Conservation (phyloP, 2,113 vertebrate genomes). For the Excalfactoria chinensis region DNA sequence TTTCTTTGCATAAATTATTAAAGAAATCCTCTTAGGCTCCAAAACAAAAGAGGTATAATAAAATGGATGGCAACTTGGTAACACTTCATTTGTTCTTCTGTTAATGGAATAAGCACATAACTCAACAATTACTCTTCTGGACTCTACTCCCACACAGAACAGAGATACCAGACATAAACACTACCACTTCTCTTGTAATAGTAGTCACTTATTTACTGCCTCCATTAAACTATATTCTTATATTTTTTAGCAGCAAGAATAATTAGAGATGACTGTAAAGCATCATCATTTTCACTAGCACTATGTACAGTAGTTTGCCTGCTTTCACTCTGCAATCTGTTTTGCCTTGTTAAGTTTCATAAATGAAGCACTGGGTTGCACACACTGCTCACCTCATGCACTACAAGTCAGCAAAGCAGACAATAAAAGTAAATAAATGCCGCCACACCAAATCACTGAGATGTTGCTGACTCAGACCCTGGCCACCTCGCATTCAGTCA, state of each 20-base stretch:
- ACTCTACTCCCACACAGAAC: neutral
- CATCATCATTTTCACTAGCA: neutral
- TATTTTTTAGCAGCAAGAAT: neutral
- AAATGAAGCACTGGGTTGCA: neutral
- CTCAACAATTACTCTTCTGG: neutral
- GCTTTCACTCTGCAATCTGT: neutral
- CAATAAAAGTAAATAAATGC: neutral
- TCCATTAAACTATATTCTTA: neutral
- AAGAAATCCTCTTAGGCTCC: neutral
- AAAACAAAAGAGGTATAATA: neutral
- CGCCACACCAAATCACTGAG: neutral
- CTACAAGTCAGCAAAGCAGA: neutral
- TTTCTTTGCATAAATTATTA: neutral
- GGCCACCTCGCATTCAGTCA: neutral
- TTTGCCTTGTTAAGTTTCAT: neutral
- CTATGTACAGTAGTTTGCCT: neutral
- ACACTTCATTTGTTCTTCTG: neutral
- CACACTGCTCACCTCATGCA: fast-evolving
- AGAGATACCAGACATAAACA: neutral
- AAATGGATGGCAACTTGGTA: neutral
- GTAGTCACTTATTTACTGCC: neutral
- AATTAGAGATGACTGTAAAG: neutral
- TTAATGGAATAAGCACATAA: neutral
- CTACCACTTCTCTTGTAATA: neutral
- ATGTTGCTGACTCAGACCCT: neutral